Evolutionary conservation across 2,888 invertebrate genomes (phyloP), one percentile per base, ranked within the genome.

Genomic region (Sceliomorpha sp.): DNA sequence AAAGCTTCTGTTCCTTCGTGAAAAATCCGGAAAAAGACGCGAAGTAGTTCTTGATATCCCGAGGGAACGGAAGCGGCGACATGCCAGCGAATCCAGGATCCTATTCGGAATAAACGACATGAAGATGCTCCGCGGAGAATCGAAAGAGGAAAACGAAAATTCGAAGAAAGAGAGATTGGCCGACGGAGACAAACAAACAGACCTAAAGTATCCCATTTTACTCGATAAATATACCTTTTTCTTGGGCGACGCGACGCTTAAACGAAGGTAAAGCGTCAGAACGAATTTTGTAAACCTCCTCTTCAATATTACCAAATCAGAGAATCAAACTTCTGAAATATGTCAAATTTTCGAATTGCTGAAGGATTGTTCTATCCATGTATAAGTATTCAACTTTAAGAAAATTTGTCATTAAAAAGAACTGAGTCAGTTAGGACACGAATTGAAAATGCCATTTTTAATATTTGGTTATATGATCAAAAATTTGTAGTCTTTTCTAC

Each of bases 31-130:
- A 36, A 78, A 74, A 80, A 75, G 70, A 72, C 62, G 68, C 29
- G 67, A 70, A 71, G 73, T 64, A 77, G 74, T 47, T 56, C 67
- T 63, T 71, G 76, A 74, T 79, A 72, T 74, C 78, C 73, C 70
- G 15, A 10, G 78, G 77, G 78, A 82, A 59, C 73, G 74, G 63
- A 72, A 78, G 75, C 75, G 72, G 77, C 75, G 78, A 80, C 80
- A 79, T 75, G 76, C 73, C 73, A 76, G 74, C 55, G 75, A 75
- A 82, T 80, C 72, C 76, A 26, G 73, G 70, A 82, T 83, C 75
- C 79, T 78, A 82, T 82, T 78, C 77, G 76, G 73, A 79, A 82
- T 80, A 82, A 82, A 81, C 77, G 80, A 77, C 74, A 72, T 47
- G 63, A 67, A 77, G 74, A 79, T 75, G 64, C 70, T 77, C 67